Percentiles rank a stretch among this genome's conserved stretches.
Evolutionary conservation across 2,797 vertebrate species (phyloP).

Genomic region (Platyrinchus mystaceus): DNA sequence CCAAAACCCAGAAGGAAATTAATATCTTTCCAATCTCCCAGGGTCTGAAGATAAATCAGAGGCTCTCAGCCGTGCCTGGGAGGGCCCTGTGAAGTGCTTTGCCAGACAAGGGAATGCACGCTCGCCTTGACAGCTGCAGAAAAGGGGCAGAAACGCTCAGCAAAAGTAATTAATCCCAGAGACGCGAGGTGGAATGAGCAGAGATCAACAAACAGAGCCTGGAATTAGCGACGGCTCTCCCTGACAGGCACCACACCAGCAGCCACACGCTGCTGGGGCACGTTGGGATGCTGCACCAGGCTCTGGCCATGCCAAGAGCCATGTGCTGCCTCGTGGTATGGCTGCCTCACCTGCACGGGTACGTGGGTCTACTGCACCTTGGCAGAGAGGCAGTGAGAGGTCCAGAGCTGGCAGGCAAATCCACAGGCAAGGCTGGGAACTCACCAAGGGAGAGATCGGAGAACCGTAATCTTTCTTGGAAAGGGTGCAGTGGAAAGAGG

Average conservation of each 20-base stretch:
- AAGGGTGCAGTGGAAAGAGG: neutral
- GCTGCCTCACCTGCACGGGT: neutral
- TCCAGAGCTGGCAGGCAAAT: neutral
- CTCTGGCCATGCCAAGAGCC: neutral
- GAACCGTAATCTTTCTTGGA: neutral
- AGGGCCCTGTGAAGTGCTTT: neutral
- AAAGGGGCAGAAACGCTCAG: slow-evolving; percentile 17
- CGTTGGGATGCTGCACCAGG: neutral
- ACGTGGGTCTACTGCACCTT: neutral
- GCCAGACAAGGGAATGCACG: neutral
- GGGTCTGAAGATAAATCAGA: neutral
- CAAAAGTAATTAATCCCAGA: slow-evolving; percentile 7
- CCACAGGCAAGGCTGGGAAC: neutral
- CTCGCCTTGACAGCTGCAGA: neutral
- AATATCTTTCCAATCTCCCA: neutral
- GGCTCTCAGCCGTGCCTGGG: neutral
- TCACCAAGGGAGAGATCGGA: rapidly evolving
- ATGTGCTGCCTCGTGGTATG: neutral
- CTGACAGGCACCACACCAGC: neutral
- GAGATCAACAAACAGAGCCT: neutral
- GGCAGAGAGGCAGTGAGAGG: neutral
- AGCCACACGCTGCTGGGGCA: neutral
- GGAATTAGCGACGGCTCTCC: neutral
- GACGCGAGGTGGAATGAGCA: neutral
- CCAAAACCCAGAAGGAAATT: neutral